Conservation (phyloP, 2,797 vertebrate genomes). For the Potorous gilbertii region DNA sequence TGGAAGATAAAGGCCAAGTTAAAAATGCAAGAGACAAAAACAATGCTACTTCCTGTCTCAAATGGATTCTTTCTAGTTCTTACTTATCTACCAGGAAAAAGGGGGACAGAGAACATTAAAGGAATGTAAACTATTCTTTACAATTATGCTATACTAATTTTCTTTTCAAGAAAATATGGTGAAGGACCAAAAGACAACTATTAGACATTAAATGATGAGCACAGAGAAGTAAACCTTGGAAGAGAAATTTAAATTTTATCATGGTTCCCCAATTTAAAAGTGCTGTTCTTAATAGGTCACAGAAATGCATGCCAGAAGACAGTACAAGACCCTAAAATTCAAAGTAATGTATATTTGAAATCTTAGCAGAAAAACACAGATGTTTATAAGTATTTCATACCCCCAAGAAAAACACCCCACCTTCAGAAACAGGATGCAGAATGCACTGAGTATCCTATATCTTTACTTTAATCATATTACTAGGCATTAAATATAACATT, state of each 20-base stretch:
- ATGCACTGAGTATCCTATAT: background rate
- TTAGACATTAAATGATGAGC: background rate
- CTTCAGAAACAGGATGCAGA: background rate
- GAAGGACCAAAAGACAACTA: background rate
- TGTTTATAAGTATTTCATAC: background rate
- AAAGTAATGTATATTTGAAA: background rate
- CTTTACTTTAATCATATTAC: background rate
- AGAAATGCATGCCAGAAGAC: background rate
- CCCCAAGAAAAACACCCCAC: background rate
- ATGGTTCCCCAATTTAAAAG: background rate
- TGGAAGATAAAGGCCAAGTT: conserved; percentile 71
- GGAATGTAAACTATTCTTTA: background rate
- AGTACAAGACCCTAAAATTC: background rate
- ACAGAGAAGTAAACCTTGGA: background rate
- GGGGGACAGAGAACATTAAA: background rate
- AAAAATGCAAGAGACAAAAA: background rate
- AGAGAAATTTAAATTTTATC: background rate
- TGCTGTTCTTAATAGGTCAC: background rate
- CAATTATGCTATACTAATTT: background rate
- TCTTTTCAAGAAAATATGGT: background rate
- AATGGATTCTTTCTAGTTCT: background rate
- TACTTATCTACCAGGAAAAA: background rate
- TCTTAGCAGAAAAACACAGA: background rate
- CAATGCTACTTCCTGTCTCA: background rate
- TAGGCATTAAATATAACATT: background rate